phyloP scores from a whole-genome alignment of 2,888 invertebrate species.

The Habrosyne pyritoides region DNA sequence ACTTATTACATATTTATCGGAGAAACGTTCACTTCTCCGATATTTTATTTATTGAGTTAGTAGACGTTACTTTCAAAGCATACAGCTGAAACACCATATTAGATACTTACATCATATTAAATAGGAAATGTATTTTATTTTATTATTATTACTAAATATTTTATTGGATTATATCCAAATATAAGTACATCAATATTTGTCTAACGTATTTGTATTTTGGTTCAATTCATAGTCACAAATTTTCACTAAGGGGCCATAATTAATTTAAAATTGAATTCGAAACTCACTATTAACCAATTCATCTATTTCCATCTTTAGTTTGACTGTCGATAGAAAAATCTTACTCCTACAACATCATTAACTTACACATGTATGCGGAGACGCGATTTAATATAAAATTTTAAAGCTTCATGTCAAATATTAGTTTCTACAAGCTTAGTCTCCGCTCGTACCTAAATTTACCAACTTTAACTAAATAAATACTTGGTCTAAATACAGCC shows the following conservation, averaged over 20 bases:
- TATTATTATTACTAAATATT: conserved; percentile 3
- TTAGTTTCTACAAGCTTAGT: conserved; percentile 30
- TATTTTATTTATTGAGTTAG: not conserved
- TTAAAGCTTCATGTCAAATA: conserved; percentile 46
- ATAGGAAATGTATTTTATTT: conserved; percentile 1
- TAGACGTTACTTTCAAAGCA: not conserved
- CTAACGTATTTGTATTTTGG: conserved; percentile 13
- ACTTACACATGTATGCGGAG: conserved; percentile 36
- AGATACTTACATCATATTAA: not conserved
- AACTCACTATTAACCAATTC: conserved; percentile 17
- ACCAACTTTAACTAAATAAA: conserved; percentile 63
- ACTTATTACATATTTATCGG: not conserved
- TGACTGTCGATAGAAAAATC: conserved; percentile 56
- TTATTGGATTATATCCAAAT: conserved; percentile 38
- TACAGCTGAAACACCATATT: not conserved
- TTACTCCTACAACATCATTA: conserved; percentile 20
- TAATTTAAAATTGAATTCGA: conserved; percentile 42
- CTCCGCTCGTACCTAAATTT: conserved; percentile 38
- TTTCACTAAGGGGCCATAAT: conserved; percentile 25
- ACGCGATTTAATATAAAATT: conserved; percentile 30
- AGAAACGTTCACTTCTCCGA: not conserved
- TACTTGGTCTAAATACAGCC: conserved; percentile 68
- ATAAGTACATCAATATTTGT: conserved; percentile 14
- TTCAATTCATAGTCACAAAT: conserved; percentile 22
- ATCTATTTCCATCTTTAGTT: conserved; percentile 55